Conservation (phyloP, 2,113 vertebrate genomes). For the Colaptes auratus region DNA sequence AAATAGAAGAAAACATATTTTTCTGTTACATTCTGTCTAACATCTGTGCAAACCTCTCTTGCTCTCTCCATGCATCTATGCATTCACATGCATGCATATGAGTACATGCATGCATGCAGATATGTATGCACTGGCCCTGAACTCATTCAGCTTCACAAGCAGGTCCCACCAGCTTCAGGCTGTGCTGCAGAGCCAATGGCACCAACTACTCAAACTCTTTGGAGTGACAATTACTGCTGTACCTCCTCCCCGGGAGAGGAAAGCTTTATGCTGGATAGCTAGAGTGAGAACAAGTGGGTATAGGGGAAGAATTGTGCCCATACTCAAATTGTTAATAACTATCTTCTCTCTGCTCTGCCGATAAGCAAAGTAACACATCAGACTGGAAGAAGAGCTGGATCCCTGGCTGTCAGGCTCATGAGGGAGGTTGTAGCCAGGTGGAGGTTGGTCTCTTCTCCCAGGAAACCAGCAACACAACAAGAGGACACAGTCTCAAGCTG, state of each 20-base stretch:
- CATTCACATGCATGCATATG: too few species aligned
- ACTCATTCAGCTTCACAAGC: not conserved
- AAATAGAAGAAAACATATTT: not conserved
- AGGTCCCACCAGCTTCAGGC: not conserved
- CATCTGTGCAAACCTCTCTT: not conserved
- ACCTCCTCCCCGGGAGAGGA: not conserved
- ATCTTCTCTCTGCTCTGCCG: not conserved
- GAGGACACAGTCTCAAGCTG: too few species aligned
- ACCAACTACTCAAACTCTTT: fast-evolving
- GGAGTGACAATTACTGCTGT: fast-evolving
- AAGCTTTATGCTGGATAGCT: not conserved
- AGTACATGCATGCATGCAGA: fast-evolving
- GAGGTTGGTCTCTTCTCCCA: too few species aligned
- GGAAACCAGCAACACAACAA: too few species aligned
- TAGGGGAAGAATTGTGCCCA: not conserved
- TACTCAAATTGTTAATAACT: not conserved
- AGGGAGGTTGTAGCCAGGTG: too few species aligned
- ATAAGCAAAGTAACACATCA: not conserved
- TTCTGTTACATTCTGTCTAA: not conserved
- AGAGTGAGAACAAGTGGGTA: not conserved
- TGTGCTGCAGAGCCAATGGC: not conserved
- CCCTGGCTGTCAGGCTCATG: not conserved
- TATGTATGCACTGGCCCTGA: not conserved
- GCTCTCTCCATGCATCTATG: not conserved
- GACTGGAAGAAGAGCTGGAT: not conserved